These are phyloP conservation scores for Troides aeacus DNA, from an alignment of 2,888 invertebrate species.

Conservation along the genomic window DNA sequence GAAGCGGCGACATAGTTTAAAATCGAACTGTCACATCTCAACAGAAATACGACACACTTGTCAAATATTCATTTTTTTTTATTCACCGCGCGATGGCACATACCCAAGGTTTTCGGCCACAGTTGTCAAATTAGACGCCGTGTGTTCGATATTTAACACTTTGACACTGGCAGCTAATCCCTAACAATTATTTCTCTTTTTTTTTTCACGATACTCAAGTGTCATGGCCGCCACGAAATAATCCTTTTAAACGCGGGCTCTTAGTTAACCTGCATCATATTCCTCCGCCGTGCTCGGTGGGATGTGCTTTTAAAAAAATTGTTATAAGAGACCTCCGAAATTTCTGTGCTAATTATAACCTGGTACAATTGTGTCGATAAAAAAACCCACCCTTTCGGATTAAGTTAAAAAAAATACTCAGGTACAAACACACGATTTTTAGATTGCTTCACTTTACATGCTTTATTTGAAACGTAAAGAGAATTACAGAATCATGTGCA, in stretches of 20 bases:
- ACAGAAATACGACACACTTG: conserved; percentile 73
- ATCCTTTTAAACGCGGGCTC: conserved; percentile 73
- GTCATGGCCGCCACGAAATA: conserved; percentile 69
- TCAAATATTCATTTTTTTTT: conserved; percentile 55
- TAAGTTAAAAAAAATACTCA: conserved; percentile 3
- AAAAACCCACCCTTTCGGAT: conserved; percentile 9
- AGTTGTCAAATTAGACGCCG: conserved; percentile 76
- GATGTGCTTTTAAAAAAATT: conserved; percentile 48
- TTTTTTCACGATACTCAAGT: conserved; percentile 56
- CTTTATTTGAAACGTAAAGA: no score
- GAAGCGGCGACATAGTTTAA: conserved; percentile 52
- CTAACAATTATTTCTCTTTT: conserved; percentile 61
- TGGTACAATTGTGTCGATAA: conserved; percentile 2
- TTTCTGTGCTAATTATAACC: conserved; percentile 36
- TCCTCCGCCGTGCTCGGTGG: conserved; percentile 49
- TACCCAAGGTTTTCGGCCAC: conserved; percentile 58
- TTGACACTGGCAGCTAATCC: conserved; percentile 80
- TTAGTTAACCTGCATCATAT: conserved; percentile 65
- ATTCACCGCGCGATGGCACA: conserved; percentile 41
- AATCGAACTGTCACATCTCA: conserved; percentile 71
- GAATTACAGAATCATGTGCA: no score
- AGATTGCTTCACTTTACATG: no score
- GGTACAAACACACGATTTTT: no score
- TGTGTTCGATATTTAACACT: conserved; percentile 79
- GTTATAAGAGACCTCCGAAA: conserved; percentile 54